Conservation (phyloP, 2,888 invertebrate species). For the Pyrrhosoma nymphula region DNA sequence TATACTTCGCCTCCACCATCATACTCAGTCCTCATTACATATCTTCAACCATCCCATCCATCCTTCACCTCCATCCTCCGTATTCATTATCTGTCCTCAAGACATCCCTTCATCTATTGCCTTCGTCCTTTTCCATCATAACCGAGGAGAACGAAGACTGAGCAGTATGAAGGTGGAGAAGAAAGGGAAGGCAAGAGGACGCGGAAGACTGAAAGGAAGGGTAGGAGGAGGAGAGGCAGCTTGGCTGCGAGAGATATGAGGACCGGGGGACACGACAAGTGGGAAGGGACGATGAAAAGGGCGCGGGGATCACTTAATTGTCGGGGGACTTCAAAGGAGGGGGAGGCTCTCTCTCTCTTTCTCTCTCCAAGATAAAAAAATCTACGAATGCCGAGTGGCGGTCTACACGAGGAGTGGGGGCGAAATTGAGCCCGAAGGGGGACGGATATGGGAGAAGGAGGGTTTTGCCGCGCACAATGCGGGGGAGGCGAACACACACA, state of each 20-base stretch:
- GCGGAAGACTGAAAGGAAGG: background rate
- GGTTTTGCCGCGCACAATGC: background rate
- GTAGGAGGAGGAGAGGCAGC: background rate
- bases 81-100: too few species aligned
- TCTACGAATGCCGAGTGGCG: slow-evolving; percentile 16
- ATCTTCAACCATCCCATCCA: too few species aligned
- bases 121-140: too few species aligned
- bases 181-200: background rate
- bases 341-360: background rate
- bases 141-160: too few species aligned
- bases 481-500: background rate
- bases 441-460: background rate
- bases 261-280: background rate
- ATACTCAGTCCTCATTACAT: too few species aligned
- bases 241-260: background rate
- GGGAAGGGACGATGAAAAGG: background rate
- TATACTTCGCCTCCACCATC: too few species aligned
- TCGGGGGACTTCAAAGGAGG: slow-evolving; percentile 44
- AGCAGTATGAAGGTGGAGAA: background rate
- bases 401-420: background rate
- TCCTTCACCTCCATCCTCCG: too few species aligned
- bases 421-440: background rate
- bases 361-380: background rate
- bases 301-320: slow-evolving; percentile 54
- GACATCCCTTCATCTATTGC: too few species aligned